Evolutionary conservation across 2,888 invertebrate species (phyloP).

Genomic region (Phortica okadai): DNA sequence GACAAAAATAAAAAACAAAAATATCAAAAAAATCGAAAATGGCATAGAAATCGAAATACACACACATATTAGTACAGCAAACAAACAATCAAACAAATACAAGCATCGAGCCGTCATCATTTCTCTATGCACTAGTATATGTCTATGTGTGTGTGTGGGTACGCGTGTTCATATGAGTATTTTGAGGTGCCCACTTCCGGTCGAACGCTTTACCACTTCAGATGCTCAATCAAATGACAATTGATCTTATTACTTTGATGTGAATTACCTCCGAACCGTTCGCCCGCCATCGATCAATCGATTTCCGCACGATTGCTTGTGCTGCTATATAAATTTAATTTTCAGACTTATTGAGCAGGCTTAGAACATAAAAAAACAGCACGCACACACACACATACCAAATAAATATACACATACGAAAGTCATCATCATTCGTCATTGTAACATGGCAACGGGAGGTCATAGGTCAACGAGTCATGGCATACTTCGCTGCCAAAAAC

Average conservation of each 20-base stretch:
- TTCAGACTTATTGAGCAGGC: conserved; percentile 40
- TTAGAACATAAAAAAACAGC: neutral
- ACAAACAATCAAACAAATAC: neutral
- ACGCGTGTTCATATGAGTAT: neutral
- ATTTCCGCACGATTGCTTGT: neutral
- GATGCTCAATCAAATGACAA: conserved; percentile 45
- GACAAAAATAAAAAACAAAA: neutral
- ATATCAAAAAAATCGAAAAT: conserved; percentile 12
- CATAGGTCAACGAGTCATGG: conserved; percentile 43
- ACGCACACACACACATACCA: too few species aligned
- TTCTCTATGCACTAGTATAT: neutral
- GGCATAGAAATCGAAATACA: neutral
- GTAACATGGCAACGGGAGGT: conserved; percentile 33
- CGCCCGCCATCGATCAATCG: neutral
- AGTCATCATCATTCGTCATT: neutral
- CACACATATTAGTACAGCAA: neutral
- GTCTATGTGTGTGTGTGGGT: neutral
- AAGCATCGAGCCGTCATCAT: neutral
- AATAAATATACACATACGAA: neutral
- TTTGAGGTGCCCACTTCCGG: conserved; percentile 32
- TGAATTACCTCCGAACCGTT: neutral
- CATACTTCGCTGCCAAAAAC: conserved; percentile 30
- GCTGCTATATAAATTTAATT: conserved; percentile 45
- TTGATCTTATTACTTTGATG: conserved; percentile 47
- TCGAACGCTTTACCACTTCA: conserved; percentile 33